phyloP scores from a whole-genome alignment of 2,113 vertebrate genomes.

The Ammodytes dubius region DNA sequence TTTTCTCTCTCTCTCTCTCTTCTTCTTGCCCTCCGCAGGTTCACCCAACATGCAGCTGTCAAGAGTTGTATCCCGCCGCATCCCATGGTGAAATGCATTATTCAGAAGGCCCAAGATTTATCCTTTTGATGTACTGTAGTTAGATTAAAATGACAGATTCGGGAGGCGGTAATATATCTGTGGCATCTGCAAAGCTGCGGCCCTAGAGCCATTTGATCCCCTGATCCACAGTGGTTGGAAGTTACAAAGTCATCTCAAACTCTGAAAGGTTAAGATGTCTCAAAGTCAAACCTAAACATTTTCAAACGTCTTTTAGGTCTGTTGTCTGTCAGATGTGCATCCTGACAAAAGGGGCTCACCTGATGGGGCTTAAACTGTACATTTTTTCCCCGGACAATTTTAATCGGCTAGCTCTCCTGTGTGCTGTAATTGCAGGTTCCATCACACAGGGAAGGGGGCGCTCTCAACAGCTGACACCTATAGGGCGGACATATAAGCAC shows the following conservation, averaged over 20 bases:
- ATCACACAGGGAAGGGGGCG: slow-evolving; percentile 54
- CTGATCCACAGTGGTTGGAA: neutral
- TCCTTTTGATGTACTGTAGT: slow-evolving; percentile 41
- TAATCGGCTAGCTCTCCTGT: slow-evolving; percentile 19
- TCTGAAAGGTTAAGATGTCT: slow-evolving; percentile 6
- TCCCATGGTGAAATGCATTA: slow-evolving; percentile 47
- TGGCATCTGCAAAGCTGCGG: slow-evolving; percentile 32
- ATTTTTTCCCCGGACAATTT: slow-evolving; percentile 28
- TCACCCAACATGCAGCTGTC: slow-evolving; percentile 47
- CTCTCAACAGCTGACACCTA: slow-evolving; percentile 64
- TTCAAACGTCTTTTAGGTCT: neutral
- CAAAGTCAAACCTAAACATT: slow-evolving; percentile 10
- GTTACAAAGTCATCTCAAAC: slow-evolving; percentile 7
- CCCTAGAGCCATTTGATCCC: slow-evolving; percentile 25
- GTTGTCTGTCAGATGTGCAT: neutral
- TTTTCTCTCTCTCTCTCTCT: slow-evolving; percentile 1
- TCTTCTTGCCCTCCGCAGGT: slow-evolving; percentile 22
- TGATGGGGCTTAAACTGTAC: slow-evolving; percentile 16
- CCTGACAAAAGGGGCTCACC: slow-evolving; percentile 11
- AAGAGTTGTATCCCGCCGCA: slow-evolving; percentile 28
- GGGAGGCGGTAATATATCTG: slow-evolving; percentile 9
- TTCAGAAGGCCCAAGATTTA: slow-evolving; percentile 38
- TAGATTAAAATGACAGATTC: slow-evolving; percentile 44
- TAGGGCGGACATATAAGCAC: slow-evolving; percentile 53
- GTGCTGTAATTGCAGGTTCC: slow-evolving; percentile 72